Conservation (phyloP, 2,888 invertebrate species). For the Acanthoscelides obtectus region DNA sequence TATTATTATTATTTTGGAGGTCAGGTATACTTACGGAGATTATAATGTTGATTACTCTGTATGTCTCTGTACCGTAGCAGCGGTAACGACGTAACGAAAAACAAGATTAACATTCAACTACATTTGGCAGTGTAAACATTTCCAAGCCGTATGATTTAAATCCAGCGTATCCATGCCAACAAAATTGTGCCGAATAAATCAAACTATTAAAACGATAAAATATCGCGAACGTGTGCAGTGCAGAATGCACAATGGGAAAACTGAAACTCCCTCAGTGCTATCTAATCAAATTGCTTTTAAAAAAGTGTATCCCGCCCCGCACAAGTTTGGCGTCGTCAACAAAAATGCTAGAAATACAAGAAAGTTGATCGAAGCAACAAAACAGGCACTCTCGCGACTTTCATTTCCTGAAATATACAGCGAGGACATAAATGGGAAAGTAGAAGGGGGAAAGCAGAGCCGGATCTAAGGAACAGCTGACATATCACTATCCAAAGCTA, state of each 20-base stretch:
- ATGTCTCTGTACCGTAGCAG: too few species aligned
- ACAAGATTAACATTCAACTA: background rate
- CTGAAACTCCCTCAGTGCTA: constrained; percentile 11
- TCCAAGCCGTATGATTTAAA: background rate
- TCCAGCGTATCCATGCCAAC: background rate
- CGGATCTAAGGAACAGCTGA: background rate
- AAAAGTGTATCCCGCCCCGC: constrained; percentile 25
- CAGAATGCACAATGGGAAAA: constrained; percentile 5
- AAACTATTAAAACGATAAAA: constrained; percentile 14
- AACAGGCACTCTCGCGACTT: constrained; percentile 39
- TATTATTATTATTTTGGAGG: too few species aligned
- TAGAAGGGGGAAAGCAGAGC: constrained; percentile 20
- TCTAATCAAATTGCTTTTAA: constrained; percentile 32
- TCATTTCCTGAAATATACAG: constrained; percentile 43
- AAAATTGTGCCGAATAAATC: constrained; percentile 11
- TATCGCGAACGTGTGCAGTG: constrained; percentile 9
- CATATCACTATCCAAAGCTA: too few species aligned
- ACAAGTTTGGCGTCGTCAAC: constrained; percentile 28
- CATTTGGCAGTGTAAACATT: background rate
- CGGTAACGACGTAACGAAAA: background rate
- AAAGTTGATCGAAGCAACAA: constrained; percentile 36
- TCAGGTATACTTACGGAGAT: too few species aligned
- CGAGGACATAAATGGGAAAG: constrained; percentile 31
- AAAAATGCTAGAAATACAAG: constrained; percentile 28
- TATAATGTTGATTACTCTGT: too few species aligned